These are phyloP conservation scores for Onychorhynchus coronatus DNA, from an alignment of 2,113 vertebrate genomes.

Conservation along the genomic window DNA sequence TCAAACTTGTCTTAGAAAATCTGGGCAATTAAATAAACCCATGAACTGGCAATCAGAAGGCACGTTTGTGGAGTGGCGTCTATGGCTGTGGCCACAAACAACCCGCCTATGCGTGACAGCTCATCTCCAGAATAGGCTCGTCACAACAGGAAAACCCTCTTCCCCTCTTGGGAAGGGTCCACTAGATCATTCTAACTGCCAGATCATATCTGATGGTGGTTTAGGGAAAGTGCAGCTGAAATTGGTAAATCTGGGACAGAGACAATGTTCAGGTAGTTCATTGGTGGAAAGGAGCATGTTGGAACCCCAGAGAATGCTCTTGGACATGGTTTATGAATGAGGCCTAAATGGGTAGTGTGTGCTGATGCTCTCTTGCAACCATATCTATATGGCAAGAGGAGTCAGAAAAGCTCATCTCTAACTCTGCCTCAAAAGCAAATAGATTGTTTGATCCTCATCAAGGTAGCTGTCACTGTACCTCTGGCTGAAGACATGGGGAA, in stretches of 20 bases:
- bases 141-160: accelerated
- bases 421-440: neutral
- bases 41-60: neutral
- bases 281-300: neutral
- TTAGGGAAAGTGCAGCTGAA: neutral
- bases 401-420: neutral
- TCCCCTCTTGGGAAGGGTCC: neutral
- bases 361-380: neutral
- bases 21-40: accelerated
- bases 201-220: neutral
- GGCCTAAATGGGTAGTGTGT: neutral
- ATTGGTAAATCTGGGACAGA: neutral
- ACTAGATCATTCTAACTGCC: neutral
- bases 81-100: neutral
- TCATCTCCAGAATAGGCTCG: neutral
- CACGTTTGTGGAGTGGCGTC: neutral
- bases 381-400: neutral
- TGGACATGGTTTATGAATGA: neutral
- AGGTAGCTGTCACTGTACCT: neutral
- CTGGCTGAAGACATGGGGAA: neutral
- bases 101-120: neutral
- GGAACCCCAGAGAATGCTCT: neutral
- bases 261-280: neutral
- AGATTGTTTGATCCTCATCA: neutral
- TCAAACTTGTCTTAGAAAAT: neutral